phyloP scores from a whole-genome alignment of 2,888 invertebrate genomes.

The Noctua janthe region DNA sequence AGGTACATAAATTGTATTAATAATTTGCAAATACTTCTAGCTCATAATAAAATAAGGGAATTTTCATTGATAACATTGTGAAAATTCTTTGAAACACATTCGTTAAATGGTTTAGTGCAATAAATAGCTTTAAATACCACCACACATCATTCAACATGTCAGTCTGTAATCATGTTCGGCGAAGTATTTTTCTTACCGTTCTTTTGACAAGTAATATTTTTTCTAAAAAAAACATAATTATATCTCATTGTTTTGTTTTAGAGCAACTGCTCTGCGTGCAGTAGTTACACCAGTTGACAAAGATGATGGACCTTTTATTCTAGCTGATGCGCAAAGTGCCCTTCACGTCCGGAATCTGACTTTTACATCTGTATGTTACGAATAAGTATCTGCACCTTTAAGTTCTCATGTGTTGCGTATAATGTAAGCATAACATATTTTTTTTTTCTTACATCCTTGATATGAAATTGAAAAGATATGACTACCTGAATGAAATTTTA shows the following conservation, averaged over 20 bases:
- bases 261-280: conserved; percentile 13
- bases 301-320: conserved; percentile 42
- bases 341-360: too few species aligned
- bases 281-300: background rate
- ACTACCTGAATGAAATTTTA: too few species aligned
- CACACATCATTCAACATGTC: background rate
- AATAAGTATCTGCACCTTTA: too few species aligned
- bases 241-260: background rate
- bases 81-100: background rate
- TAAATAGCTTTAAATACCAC: background rate
- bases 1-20: too few species aligned
- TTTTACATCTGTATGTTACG: too few species aligned
- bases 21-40: too few species aligned
- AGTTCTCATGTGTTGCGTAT: too few species aligned
- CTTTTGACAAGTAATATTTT: background rate
- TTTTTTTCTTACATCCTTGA: too few species aligned
- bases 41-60: background rate
- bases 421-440: too few species aligned
- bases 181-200: background rate
- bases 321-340: background rate
- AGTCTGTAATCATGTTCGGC: background rate
- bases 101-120: background rate
- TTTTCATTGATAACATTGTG: background rate
- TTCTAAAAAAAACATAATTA: background rate
- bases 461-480: too few species aligned